phyloP scores from a whole-genome alignment of 23 tunicate genomes.

The Oikopleura vanhoeffeni region DNA sequence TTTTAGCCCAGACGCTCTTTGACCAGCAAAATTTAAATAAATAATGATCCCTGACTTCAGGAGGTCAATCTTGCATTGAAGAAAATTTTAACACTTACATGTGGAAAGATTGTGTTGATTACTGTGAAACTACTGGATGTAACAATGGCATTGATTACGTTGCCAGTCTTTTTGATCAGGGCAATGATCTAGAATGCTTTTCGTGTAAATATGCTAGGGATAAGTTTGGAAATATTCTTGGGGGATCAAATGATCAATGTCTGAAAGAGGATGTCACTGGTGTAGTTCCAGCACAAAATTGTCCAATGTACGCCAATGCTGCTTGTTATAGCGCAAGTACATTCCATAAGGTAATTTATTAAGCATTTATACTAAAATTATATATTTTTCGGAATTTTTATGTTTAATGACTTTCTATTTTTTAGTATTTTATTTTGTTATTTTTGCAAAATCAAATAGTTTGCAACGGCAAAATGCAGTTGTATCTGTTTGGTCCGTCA shows the following conservation, averaged over 20 bases:
- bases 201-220: not conserved
- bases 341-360: not conserved
- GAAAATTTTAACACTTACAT: not conserved
- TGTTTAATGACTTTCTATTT: no score
- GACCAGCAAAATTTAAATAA: no score
- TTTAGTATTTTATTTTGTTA: no score
- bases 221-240: not conserved
- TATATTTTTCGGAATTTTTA: no score
- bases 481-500: no score
- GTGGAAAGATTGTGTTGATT: slow-evolving; percentile 5
- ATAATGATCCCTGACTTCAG: no score
- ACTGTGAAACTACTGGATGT: not conserved
- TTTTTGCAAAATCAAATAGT: no score
- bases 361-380: no score
- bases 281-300: not conserved
- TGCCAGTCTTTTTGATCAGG: not conserved
- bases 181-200: not conserved
- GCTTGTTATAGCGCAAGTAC: not conserved
- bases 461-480: no score
- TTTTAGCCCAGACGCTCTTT: no score
- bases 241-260: not conserved
- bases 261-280: not conserved
- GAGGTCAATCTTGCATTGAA: not conserved
- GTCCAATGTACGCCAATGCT: not conserved
- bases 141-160: not conserved